Evolutionary conservation across 2,888 invertebrate genomes (phyloP), one percentile per base, ranked within the genome.

Genomic region (Drosophila rellima): DNA sequence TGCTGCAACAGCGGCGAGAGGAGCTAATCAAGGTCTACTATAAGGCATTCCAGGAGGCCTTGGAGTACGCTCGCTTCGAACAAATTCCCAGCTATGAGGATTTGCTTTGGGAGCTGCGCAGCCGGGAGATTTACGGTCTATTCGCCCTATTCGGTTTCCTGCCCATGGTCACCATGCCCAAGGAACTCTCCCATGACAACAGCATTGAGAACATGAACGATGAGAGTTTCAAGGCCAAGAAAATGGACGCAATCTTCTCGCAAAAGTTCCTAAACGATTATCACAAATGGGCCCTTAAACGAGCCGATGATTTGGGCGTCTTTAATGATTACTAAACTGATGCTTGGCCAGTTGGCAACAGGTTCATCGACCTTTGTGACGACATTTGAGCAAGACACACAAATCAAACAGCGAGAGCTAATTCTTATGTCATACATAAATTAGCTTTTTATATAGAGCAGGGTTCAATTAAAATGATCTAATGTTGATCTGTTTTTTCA

Each of bases 81-180:
- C 11, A 64, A 0, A 88, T 91, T 48, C 92, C 91, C 33, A 82
- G 82, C 6, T 75, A 88, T 29, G 85, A 87, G 11, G 90, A 91
- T 35, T 70, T 91, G 2, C 68, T 80, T 0, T 78, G 77, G 45
- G 91, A 91, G 48, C 59, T 91, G 26, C 80, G 87, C 6, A 85
- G 77, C 8, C 90, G 91, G 3, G 91, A 91, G 29, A 56, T 71
- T 0, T 91, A 90, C 35, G 91, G 92, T 0, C 26, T 91, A 1
- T 91, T 91, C 44, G 91, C 61, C 0, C 15, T 89, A 2, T 90
- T 84, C 35, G 90, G 51, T 0, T 91, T 92, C n/a, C 54, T 91
- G 44, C 91, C 91, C 6, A 73, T 91, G 59, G 57, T 90, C 1
- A 86, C 89, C 0, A 64, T 91, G 79, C 85, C 90, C 11, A 86